A percentile compares a stretch with the other conserved stretches of the same genome.
phyloP scores from a whole-genome alignment of 2,888 invertebrate genomes.

The Drosophila nr. medialis region DNA sequence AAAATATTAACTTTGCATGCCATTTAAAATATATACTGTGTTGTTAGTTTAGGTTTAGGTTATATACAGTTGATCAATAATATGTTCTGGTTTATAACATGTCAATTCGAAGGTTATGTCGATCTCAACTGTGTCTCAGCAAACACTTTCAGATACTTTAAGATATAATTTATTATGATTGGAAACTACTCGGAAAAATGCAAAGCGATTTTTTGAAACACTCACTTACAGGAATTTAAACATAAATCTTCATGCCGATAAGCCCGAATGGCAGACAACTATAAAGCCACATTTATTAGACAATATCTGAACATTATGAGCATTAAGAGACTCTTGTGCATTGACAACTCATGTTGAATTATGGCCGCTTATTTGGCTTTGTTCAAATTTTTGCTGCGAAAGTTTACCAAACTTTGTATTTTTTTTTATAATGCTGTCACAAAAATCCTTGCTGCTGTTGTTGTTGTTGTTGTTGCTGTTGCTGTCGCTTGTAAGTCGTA shows the following conservation, averaged over 20 bases:
- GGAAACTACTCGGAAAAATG: neutral
- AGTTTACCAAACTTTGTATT: neutral
- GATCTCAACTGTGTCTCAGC: neutral
- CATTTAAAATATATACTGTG: neutral
- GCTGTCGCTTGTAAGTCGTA: conserved; percentile 26
- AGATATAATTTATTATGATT: neutral
- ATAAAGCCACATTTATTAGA: conserved; percentile 31
- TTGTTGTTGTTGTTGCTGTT: conserved; percentile 11
- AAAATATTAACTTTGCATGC: neutral
- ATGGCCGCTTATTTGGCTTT: conserved; percentile 42
- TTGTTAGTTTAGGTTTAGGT: neutral
- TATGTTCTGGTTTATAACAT: neutral
- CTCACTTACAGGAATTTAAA: neutral
- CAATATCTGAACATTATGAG: conserved; percentile 55
- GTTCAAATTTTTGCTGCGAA: conserved; percentile 8
- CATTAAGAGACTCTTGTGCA: conserved; percentile 28
- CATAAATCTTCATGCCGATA: neutral
- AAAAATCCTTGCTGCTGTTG: conserved; percentile 31
- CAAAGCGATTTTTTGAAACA: neutral
- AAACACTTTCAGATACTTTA: neutral
- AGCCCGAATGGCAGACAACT: neutral
- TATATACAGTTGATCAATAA: neutral
- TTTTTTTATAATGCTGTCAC: conserved; percentile 12
- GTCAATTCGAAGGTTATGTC: fast-evolving
- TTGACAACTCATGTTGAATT: conserved; percentile 48